These are phyloP conservation scores for Macrocentrus cingulum DNA, from an alignment of 1,140 invertebrate species.

Conservation along the genomic window DNA sequence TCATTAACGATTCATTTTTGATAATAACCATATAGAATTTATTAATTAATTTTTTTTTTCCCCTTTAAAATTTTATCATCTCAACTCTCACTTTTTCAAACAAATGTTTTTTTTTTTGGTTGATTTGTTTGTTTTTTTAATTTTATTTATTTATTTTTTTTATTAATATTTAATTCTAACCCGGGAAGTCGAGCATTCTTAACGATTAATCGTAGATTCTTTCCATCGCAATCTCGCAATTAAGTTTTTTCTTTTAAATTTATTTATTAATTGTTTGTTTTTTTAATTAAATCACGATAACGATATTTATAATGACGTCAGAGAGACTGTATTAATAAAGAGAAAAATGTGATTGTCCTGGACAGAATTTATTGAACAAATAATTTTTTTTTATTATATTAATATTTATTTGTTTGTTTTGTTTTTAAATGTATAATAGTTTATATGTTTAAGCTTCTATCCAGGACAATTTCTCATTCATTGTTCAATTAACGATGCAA, in stretches of 20 bases:
- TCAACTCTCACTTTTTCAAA: background rate
- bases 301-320: slow-evolving; percentile 3
- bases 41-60: background rate
- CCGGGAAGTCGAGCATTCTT: slow-evolving; percentile 14
- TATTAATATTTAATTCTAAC: background rate
- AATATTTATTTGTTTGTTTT: background rate
- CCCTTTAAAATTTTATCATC: background rate
- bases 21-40: slow-evolving; percentile 1
- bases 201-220: slow-evolving; percentile 12
- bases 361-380: slow-evolving; percentile 2
- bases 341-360: background rate
- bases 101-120: background rate
- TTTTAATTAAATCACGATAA: slow-evolving; percentile 7
- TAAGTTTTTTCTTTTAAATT: too few species aligned
- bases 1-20: background rate
- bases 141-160: background rate
- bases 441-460: too few species aligned
- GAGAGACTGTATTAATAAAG: slow-evolving; percentile 7
- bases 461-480: too few species aligned
- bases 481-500: too few species aligned
- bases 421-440: background rate
- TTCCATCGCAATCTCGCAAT: too few species aligned
- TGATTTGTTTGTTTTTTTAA: background rate
- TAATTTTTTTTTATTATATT: background rate
- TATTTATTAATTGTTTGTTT: too few species aligned